Percentiles rank a stretch among this genome's conserved stretches.
phyloP scores from a whole-genome alignment of 2,797 vertebrate species.

The Moxostoma hubbsi region DNA sequence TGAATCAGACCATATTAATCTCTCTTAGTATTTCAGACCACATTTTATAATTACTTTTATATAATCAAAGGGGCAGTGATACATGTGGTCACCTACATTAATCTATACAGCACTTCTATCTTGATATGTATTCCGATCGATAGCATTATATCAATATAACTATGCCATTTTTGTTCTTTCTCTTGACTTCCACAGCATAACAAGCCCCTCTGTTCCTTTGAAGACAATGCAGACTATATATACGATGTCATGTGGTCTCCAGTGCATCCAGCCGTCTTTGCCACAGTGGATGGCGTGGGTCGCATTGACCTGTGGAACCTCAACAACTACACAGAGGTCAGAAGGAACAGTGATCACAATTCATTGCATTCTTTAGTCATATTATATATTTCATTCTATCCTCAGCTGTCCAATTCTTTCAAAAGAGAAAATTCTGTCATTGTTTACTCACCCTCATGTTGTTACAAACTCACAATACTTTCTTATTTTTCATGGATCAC shows the following conservation, averaged over 20 bases:
- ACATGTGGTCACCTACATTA: not conserved
- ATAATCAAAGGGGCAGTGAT: not conserved
- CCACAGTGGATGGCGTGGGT: constrained; percentile 89
- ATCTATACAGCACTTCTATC: not conserved
- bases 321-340: constrained; percentile 89
- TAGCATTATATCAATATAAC: not conserved
- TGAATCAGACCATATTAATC: not conserved
- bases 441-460: no score
- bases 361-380: not conserved
- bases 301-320: constrained; percentile 90
- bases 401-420: not conserved
- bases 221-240: constrained; percentile 89
- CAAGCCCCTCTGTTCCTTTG: constrained; percentile 89
- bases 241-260: constrained; percentile 91
- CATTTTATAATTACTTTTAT: not conserved
- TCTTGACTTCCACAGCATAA: constrained; percentile 81
- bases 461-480: no score
- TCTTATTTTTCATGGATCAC: no score
- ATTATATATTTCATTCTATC: not conserved
- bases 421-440: not conserved
- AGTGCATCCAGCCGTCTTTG: constrained; percentile 86
- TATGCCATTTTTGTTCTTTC: constrained; percentile 53
- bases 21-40: no score
- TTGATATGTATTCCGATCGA: not conserved
- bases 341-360: constrained; percentile 70